Evolutionary conservation across 2,888 invertebrate genomes (phyloP).

Genomic region (Netelia fuscicornis): DNA sequence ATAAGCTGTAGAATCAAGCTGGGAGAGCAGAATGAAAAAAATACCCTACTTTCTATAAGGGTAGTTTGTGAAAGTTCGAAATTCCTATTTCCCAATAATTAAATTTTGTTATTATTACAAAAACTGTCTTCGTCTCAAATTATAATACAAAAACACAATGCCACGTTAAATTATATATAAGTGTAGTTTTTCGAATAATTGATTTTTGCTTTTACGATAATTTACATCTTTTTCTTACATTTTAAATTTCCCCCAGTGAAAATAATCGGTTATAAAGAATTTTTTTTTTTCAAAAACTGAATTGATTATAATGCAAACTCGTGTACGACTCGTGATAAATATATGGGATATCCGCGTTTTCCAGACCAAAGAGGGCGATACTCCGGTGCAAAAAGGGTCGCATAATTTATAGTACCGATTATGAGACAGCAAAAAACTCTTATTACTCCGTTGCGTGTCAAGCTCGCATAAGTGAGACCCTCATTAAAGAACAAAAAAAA

Average conservation of each 20-base stretch:
- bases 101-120: not conserved
- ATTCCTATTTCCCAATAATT: not conserved
- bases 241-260: not conserved
- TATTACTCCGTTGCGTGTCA: constrained; percentile 70
- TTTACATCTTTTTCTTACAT: not conserved
- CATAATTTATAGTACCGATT: constrained; percentile 71
- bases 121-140: too few species aligned
- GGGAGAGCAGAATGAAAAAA: not conserved
- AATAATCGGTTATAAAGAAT: not conserved
- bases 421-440: constrained; percentile 68
- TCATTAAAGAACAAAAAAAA: constrained; percentile 27
- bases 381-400: constrained; percentile 22
- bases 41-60: not conserved
- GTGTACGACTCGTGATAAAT: constrained; percentile 40
- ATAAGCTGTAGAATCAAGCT: not conserved
- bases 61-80: not conserved
- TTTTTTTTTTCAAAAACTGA: not conserved
- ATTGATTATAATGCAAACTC: not conserved
- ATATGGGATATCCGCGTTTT: constrained; percentile 63
- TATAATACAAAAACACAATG: too few species aligned
- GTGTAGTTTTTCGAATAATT: too few species aligned
- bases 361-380: constrained; percentile 30
- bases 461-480: constrained; percentile 55
- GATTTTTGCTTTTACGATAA: not conserved
- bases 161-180: too few species aligned